Evolutionary conservation across 2,113 vertebrate species (phyloP), one percentile per base, ranked within the genome.

Genomic region (Zosterops pallidus): DNA sequence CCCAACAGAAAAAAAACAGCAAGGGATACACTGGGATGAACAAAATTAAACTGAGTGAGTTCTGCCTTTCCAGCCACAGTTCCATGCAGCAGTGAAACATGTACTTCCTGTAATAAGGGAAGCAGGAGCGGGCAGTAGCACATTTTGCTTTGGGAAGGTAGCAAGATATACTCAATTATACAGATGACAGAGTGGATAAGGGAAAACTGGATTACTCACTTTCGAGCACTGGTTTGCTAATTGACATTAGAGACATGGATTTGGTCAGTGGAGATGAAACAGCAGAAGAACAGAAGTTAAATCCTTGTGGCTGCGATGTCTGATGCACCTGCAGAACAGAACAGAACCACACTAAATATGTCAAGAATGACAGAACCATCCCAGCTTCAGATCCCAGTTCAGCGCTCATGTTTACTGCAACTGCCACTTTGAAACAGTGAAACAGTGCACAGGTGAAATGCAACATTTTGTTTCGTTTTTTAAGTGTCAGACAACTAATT

Each of bases 221-320:
- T 92, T 99, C 99, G 16, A 98, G 94, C 93, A 98, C 98, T 91
- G 98, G 97, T 86, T 99, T 99, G 97, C 97, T 98, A 97, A 99
- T 99, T 82, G 99, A 97, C 85, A 99, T 97, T 95, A 99, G 98
- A 28, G 99, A 99, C 86, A 99, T 97, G n/a, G 99, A 99, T 97
- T 99, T 99, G 69, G 98, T 99, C 96, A 99, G 97, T 4, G 98
- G 98, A 93, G 99, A 98, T 88, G 97, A 96, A 91, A 96, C 90
- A 63, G 97, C 44, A 5, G 97, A 97, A 94, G 98, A 97, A 37
- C 98, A 97, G 91, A 98, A 98, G 97, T 96, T 98, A 97, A 98
- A 98, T 74, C 97, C 97, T 91, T 94, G 98, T 1, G 96, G 92
- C 46, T 96, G 97, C 0, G 97, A 88, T 46, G 96, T 94, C 50